Evolutionary conservation across 2,888 invertebrate species (phyloP).

Genomic region (Yponomeuta evonymella): DNA sequence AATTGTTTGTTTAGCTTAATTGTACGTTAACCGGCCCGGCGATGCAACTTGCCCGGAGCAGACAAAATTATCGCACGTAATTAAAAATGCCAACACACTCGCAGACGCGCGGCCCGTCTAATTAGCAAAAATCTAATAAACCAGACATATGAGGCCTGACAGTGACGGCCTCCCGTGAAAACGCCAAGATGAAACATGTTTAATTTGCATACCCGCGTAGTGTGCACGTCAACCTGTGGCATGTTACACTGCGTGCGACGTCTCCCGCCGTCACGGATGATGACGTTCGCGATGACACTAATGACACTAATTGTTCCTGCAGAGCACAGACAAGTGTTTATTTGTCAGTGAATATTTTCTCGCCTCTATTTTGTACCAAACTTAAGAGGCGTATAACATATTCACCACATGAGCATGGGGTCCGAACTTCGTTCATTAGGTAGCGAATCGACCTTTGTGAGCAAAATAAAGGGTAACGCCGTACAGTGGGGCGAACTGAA

Average conservation of each 20-base stretch:
- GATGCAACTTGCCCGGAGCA: conserved; percentile 31
- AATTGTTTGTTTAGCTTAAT: conserved; percentile 37
- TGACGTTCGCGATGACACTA: background rate
- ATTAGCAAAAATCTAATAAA: conserved; percentile 76
- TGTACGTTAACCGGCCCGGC: conserved; percentile 39
- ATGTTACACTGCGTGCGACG: conserved; percentile 27
- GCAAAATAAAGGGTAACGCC: conserved; percentile 49
- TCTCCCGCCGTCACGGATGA: conserved; percentile 20
- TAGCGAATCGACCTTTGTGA: conserved; percentile 46
- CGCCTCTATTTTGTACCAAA: conserved; percentile 10
- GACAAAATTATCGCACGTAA: conserved; percentile 65
- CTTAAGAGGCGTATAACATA: conserved; percentile 37
- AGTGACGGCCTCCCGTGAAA: conserved; percentile 72
- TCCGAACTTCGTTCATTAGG: conserved; percentile 49
- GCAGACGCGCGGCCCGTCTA: conserved; percentile 67
- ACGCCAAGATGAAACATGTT: conserved; percentile 73
- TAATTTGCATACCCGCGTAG: conserved; percentile 55
- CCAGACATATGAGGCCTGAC: conserved; percentile 61
- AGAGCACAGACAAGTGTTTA: conserved; percentile 14
- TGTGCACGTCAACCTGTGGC: conserved; percentile 29
- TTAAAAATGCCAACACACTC: conserved; percentile 74
- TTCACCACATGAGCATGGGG: conserved; percentile 36
- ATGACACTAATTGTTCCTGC: conserved; percentile 1
- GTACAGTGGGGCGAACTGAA: conserved; percentile 39
- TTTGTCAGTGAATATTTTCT: background rate